Percentiles rank a stretch among this genome's conserved stretches.
These are phyloP conservation scores for Myotis lucifugus DNA, from an alignment of 2,113 vertebrate genomes.

Conservation along the genomic window DNA sequence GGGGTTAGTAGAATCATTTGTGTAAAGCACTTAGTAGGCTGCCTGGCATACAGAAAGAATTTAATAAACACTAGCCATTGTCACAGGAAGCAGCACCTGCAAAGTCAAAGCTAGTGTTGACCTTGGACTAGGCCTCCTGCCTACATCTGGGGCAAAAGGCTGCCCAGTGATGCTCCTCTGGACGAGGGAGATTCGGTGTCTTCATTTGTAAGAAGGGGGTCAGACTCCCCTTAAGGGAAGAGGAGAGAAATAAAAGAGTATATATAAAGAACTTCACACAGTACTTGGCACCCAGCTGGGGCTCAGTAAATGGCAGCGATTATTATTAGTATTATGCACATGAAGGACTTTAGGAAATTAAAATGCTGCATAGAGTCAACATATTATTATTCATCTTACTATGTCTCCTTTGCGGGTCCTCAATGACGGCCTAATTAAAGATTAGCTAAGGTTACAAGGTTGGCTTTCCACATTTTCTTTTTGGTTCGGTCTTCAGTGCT, in stretches of 20 bases:
- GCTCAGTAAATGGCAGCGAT: constrained; percentile 8
- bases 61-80: not conserved
- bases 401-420: constrained; percentile 55
- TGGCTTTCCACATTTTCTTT: constrained; percentile 68
- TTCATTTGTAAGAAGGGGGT: not conserved
- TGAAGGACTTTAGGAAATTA: constrained; percentile 63
- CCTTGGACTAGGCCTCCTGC: not conserved
- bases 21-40: not conserved
- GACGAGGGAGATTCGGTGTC: not conserved
- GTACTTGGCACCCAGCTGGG: not conserved
- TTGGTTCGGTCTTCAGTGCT: constrained; percentile 48
- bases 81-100: not conserved
- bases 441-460: constrained; percentile 70
- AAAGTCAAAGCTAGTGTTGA: not conserved
- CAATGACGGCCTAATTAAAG: constrained; percentile 72
- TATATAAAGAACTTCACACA: not conserved
- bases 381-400: constrained; percentile 64
- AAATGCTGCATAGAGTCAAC: constrained; percentile 55
- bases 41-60: not conserved
- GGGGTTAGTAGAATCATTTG: not conserved
- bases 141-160: not conserved
- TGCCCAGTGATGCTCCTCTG: not conserved
- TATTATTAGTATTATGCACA: constrained; percentile 47
- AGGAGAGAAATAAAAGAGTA: not conserved
- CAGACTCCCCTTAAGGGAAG: not conserved